Evolutionary conservation across 2,888 invertebrate genomes (phyloP), one percentile per base, ranked within the genome.

Genomic region (Cybosia mesomella): DNA sequence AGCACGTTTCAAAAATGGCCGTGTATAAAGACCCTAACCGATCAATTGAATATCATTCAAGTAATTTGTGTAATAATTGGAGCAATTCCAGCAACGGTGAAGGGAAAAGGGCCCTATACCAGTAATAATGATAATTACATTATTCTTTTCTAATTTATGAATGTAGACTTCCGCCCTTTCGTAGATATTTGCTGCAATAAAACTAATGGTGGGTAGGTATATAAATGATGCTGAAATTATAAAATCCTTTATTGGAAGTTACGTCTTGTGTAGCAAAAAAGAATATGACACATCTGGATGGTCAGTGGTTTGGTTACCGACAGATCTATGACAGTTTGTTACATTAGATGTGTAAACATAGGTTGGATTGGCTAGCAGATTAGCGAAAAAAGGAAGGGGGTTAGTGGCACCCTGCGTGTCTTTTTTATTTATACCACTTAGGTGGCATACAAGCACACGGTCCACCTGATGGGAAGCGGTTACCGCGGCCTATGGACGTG

Each of bases 141-240:
- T 62, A 62, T 62, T 28, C 28, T 59, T 65, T 65, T 65, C 34
- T 39, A 58, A 65, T 65, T 65, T 58, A 58, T 58, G 65, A 65
- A 65, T 59, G 58, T 53, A 53, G 15, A 58, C 58, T 65, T 65
- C 65, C 65, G 65, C 55, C 64, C 64, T 36, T 62, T 64, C n/a
- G 43, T 15, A 22, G 58, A 58, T 32, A 49, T 59, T 28, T 65
- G 28, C 32, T 34, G 58, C 58, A 34, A 64, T 64, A 64, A 64
- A 64, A 57, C 58, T 64, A 64, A 64, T 64, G 64, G 28, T 28
- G 24, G 57, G 39, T 49, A 8, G n/a, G n/a, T 36, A 57, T 5
- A 28, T 54, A 64, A 64, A 64, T 39, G 21, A 36, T 55, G 21
- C 34, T 54, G 62, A 53, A 62, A 62, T 62, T 62, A 54, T 62